Evolutionary conservation across 2,113 vertebrate genomes (phyloP), one percentile per base, ranked within the genome.

Genomic region (Paraplagusia blochii): DNA sequence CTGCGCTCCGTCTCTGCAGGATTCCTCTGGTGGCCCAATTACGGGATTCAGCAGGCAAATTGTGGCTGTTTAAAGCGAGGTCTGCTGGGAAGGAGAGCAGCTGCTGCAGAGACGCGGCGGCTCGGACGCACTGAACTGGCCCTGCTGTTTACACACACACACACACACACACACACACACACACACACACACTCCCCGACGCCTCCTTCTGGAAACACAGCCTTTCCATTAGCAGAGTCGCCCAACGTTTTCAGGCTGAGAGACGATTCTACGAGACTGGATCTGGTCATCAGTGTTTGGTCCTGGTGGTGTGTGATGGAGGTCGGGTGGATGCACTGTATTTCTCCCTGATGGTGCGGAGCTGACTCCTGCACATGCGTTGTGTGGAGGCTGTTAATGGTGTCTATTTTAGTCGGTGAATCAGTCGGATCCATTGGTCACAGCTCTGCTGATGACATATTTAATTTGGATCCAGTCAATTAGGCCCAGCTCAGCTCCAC

Each of bases 391-490:
- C n/a, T n/a, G 92, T 97, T 97, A 98, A 97, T 95, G 93, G 94
- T 95, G 94, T 93, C 93, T 94, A 95, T 97, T 98, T 98, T 94
- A 94, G 94, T 95, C 96, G 95, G 94, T 90, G 94, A 94, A 95
- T 93, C 95, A 98, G 96, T 98, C 96, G 97, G 93, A 94, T 96
- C 94, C 95, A 97, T 99, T 97, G 93, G 95, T 97, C 96, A 99
- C 94, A 94, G 94, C 91, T 92, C 93, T 93, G 91, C 88, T 99
- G 95, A 98, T 94, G 95, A 95, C 95, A 98, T 99, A 98, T 95
- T 99, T 98, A 96, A 99, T 99, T 97, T 98, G 93, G 95, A 97
- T 95, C 93, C 95, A 97, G 94, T 96, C 96, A 99, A 99, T 99
- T 99, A 99, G 96, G 92, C 92, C 89, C 88, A 91, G 94, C 93